Evolutionary conservation across 2,888 invertebrate genomes (phyloP), one percentile per base, ranked within the genome.

Genomic region (Phyto melanocephala): DNA sequence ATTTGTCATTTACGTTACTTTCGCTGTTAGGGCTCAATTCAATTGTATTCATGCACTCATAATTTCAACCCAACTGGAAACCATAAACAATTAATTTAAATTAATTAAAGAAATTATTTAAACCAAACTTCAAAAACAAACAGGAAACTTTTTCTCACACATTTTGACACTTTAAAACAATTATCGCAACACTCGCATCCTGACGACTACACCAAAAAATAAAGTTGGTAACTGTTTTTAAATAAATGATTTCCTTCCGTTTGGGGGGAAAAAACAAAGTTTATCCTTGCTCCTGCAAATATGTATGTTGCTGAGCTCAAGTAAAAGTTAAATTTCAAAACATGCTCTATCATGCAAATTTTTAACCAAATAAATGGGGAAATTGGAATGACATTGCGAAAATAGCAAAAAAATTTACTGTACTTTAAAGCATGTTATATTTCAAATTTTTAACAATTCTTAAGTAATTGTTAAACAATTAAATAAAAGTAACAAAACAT

Each of bases 161-260:
- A 50, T 71, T 42, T 37, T n/a, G n/a, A 45, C 42, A 67, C 79
- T 79, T 79, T 40, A 28, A 79, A 58, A 58, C 22, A 33, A 65
- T 45, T 67, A n/a, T n/a, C n/a, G n/a, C n/a, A n/a, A n/a, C n/a
- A n/a, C n/a, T n/a, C n/a, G n/a, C n/a, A n/a, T 67, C 8, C 72
- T 7, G 10, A 22, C 10, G 45, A 45, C 24, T 52, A 67, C 47
- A 17, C 45, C 40, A 33, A 28, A 28, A 33, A 72, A 65, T 8
- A 42, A 24, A 67, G 52, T 42, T 74, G 28, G n/a, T 63, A 63
- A 75, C 54, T 45, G 40, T 33, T 76, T 68, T 62, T 10, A 62
- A 71, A 58, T 52, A 67, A 79, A 79, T 62, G 6, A 79, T 52
- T 74, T 79, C 79, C 79, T 79, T 79, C 79, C 72, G 50, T 10